Evolutionary conservation across 2,888 invertebrate species (phyloP).

Genomic region (Linyphia triangularis): DNA sequence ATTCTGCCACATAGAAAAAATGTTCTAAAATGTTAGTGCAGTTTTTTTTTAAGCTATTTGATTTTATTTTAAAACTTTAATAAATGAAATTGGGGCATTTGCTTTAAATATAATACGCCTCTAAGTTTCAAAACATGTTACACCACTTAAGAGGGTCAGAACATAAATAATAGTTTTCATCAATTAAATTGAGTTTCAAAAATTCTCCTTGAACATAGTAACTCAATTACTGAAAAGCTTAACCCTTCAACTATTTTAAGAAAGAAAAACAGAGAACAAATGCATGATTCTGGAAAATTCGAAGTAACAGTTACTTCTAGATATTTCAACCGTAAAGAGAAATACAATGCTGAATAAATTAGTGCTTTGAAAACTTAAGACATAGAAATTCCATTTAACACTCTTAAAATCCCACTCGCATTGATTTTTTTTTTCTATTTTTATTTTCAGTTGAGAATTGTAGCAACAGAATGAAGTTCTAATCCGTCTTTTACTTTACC

Average conservation of each 20-base stretch:
- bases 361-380: slow-evolving; percentile 30
- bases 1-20: too few relatives aligned
- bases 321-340: not conserved
- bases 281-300: not conserved
- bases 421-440: not conserved
- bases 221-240: too few relatives aligned
- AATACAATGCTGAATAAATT: slow-evolving; percentile 55
- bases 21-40: too few relatives aligned
- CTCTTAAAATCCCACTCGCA: slow-evolving; percentile 18
- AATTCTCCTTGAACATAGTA: too few relatives aligned
- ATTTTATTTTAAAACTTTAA: too few relatives aligned
- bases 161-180: too few relatives aligned
- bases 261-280: not conserved
- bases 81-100: too few relatives aligned
- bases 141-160: too few relatives aligned
- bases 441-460: not conserved
- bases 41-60: too few relatives aligned
- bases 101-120: too few relatives aligned
- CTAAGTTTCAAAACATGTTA: too few relatives aligned
- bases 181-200: too few relatives aligned
- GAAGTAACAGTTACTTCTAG: not conserved
- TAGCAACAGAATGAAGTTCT: slow-evolving; percentile 20
- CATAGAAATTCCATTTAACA: slow-evolving; percentile 62
- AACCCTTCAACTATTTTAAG: not conserved
- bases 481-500: slow-evolving; percentile 37